Conservation (phyloP, 30 jellyfish, hydroid and myxozoan genomes). For the Euphysa ruthae region DNA sequence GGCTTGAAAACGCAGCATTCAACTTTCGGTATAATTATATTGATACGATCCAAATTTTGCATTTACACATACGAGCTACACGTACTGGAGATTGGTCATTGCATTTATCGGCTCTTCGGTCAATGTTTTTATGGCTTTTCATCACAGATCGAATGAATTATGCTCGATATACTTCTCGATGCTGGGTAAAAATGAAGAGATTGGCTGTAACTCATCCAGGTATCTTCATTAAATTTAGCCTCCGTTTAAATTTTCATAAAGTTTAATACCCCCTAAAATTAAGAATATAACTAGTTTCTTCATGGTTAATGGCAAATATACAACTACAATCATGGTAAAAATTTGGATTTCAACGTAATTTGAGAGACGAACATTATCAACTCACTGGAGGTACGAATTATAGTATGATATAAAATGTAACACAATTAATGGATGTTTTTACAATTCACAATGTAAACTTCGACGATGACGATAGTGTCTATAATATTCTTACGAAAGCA, state of each 20-base stretch:
- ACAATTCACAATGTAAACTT: too few relatives aligned
- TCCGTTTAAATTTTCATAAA: background rate
- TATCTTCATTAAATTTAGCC: background rate
- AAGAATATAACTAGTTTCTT: background rate
- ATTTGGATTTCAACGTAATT: too few relatives aligned
- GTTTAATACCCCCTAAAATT: background rate
- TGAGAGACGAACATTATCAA: too few relatives aligned
- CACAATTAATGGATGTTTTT: too few relatives aligned
- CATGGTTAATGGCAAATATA: background rate
- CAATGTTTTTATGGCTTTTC: too few relatives aligned
- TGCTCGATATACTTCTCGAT: slow-evolving; percentile 15
- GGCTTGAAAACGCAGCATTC: background rate
- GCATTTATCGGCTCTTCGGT: too few relatives aligned
- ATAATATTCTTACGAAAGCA: too few relatives aligned
- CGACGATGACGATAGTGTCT: too few relatives aligned
- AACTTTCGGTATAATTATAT: slow-evolving; percentile 10
- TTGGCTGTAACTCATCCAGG: slow-evolving; percentile 23
- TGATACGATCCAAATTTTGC: slow-evolving; percentile 12
- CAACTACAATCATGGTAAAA: too few relatives aligned
- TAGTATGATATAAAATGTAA: too few relatives aligned
- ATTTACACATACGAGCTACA: slow-evolving; percentile 6
- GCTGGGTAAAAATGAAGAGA: slow-evolving; percentile 19
- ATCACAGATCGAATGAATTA: slow-evolving; percentile 20
- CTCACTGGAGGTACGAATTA: too few relatives aligned
- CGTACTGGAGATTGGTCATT: slow-evolving; percentile 33